Base-by-base conservation (phyloP, 2,888 invertebrate species). In the Parthenolecanium corni region DNA sequence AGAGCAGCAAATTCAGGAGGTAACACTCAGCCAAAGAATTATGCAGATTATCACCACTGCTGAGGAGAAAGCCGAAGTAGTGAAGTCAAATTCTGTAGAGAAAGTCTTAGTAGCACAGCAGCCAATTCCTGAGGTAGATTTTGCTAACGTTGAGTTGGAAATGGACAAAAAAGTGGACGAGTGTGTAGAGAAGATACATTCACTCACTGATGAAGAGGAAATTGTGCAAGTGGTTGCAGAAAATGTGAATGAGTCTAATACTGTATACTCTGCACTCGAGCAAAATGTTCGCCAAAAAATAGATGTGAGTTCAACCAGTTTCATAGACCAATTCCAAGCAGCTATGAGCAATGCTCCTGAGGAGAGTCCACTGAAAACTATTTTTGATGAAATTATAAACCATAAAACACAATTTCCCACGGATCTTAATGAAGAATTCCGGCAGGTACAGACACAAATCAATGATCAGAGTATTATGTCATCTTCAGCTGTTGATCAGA, bases 201-300 rank as follows among this genome's bases (percentile, higher is more conserved):
- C 42, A 1, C 12, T 54, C n/a, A 23, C 54, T 1, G 54, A 54
- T 23, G 54, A 54, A 40, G 24, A 23, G 11, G 23, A 16, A n/a
- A 54, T 54, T 5, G 24, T 23, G n/a, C 42, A 54, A 9, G 54
- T 24, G 14, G 54, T 54, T 6, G 24, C 38, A n/a, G 42, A 54
- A n/a, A 42, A 20, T 40, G 23, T 54, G 0, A 20, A 42, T 14
- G 23, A 54, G n/a, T 21, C 16, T 12, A 24, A 23, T 11, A 20
- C 38, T 3, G 24, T 40, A 5, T 54, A 54, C 24, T 5, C 1
- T 6, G 21, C 31, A 14, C 40, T 42, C 3, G 42, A 54, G 14
- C 20, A 54, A 54, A 36, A 40, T 40, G 54, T 54, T n/a, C 54
- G 42, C n/a, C 4, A 23, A 40, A 16, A 54, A 9, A 23, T 54